These are phyloP conservation scores for Tenthredo mesomela DNA, from an alignment of 2,888 invertebrate genomes.

Conservation along the genomic window DNA sequence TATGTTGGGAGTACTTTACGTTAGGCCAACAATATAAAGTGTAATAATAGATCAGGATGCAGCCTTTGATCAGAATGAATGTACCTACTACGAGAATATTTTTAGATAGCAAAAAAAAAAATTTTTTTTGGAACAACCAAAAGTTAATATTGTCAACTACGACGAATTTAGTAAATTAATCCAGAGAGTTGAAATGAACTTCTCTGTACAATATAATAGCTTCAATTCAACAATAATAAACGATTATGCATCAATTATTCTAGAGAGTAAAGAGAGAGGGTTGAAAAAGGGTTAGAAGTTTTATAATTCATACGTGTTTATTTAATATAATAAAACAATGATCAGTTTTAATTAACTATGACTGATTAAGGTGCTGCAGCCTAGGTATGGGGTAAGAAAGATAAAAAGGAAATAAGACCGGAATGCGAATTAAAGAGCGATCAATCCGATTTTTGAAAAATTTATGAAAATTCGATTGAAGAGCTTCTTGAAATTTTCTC, in stretches of 20 bases:
- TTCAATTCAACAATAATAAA: too few relatives aligned
- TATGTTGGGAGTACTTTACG: constrained; percentile 29
- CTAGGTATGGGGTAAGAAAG: background rate
- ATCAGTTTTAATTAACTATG: background rate
- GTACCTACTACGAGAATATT: constrained; percentile 1
- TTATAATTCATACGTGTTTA: background rate
- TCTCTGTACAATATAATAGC: too few relatives aligned
- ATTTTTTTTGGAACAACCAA: too few relatives aligned
- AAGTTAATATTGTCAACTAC: too few relatives aligned
- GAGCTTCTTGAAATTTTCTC: constrained; percentile 6
- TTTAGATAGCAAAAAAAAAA: background rate
- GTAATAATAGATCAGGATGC: constrained; percentile 22
- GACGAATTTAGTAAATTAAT: too few relatives aligned
- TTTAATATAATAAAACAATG: background rate
- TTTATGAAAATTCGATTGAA: background rate
- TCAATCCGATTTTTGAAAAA: background rate
- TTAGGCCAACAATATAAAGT: constrained; percentile 43
- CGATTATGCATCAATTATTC: too few relatives aligned
- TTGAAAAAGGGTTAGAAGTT: background rate
- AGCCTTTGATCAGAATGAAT: constrained; percentile 35
- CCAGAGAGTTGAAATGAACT: too few relatives aligned
- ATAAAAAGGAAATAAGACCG: background rate
- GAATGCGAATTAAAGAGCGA: background rate
- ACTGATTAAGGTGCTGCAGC: background rate
- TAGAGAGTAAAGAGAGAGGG: background rate